Evolutionary conservation across 2,888 invertebrate species (phyloP).

Genomic region (Ischnus inquisitorius): DNA sequence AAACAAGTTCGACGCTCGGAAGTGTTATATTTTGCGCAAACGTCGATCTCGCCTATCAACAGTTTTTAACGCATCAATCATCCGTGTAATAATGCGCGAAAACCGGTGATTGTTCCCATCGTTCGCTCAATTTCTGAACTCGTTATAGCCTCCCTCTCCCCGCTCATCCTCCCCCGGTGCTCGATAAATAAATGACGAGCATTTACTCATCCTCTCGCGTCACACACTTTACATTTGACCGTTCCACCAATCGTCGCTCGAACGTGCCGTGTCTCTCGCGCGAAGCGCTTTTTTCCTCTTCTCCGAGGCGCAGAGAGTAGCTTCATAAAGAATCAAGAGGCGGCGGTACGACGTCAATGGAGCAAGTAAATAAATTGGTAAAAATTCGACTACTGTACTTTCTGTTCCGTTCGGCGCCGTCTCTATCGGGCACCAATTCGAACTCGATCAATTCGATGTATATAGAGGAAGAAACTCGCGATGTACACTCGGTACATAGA

Average conservation of each 20-base stretch:
- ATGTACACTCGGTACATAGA: not conserved
- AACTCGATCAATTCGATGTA: slow-evolving; percentile 4
- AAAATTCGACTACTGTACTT: slow-evolving; percentile 30
- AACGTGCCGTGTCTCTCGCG: slow-evolving; percentile 1
- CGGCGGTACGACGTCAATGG: slow-evolving; percentile 12
- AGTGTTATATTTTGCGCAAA: not conserved
- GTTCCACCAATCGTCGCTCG: slow-evolving; percentile 34
- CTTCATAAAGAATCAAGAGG: slow-evolving; percentile 29
- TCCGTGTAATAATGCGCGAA: slow-evolving; percentile 14
- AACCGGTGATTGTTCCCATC: slow-evolving; percentile 15
- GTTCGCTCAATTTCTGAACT: not conserved
- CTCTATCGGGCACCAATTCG: slow-evolving; percentile 7
- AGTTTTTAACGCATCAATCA: slow-evolving; percentile 28
- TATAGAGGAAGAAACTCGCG: slow-evolving; percentile 10
- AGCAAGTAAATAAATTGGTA: slow-evolving; percentile 36
- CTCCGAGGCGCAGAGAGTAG: not conserved
- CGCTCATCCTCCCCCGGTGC: not conserved
- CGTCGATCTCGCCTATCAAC: slow-evolving; percentile 12
- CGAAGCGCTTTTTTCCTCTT: slow-evolving; percentile 4
- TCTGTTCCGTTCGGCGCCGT: not conserved
- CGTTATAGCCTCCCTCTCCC: not conserved
- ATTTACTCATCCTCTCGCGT: slow-evolving; percentile 4
- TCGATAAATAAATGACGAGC: slow-evolving; percentile 26
- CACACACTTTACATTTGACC: slow-evolving; percentile 34
- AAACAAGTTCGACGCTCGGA: not conserved